phyloP scores from a whole-genome alignment of 2,113 vertebrate genomes.

The Mugil cephalus region DNA sequence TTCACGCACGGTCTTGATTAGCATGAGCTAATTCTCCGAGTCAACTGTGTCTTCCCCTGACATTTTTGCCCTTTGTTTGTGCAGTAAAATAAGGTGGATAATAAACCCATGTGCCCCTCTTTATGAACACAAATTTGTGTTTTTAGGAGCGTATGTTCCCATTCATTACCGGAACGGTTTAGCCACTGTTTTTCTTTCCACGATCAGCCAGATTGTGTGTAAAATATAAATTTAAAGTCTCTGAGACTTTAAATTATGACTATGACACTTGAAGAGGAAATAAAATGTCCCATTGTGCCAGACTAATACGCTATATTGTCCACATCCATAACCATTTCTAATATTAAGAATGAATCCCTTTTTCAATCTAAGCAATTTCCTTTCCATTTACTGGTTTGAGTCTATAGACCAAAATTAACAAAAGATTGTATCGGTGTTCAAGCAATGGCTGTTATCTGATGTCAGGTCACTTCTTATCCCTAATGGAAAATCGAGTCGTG shows the following conservation, averaged over 20 bases:
- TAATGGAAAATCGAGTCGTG: constrained; percentile 40
- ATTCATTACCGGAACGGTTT: background rate
- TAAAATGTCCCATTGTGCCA: background rate
- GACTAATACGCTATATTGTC: constrained; percentile 4
- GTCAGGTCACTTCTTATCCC: constrained; percentile 29
- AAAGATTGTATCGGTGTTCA: constrained; percentile 38
- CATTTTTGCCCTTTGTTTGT: constrained; percentile 17
- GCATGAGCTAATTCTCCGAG: constrained; percentile 40
- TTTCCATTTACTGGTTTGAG: constrained; percentile 7
- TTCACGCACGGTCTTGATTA: constrained; percentile 52
- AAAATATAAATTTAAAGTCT: too few species aligned
- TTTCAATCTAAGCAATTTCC: background rate
- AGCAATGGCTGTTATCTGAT: constrained; percentile 49
- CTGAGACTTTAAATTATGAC: too few species aligned
- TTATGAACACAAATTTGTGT: background rate
- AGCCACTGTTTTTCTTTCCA: too few species aligned
- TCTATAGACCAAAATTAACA: constrained; percentile 32
- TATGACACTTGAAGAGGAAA: too few species aligned
- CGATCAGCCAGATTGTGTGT: too few species aligned
- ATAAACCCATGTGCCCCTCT: background rate
- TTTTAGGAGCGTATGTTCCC: background rate
- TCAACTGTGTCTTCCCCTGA: constrained; percentile 1
- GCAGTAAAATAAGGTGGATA: constrained; percentile 8
- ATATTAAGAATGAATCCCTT: constrained; percentile 6
- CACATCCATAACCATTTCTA: background rate